Evolutionary conservation across 2,797 vertebrate species (phyloP).

Genomic region (Threskiornis aethiopicus): DNA sequence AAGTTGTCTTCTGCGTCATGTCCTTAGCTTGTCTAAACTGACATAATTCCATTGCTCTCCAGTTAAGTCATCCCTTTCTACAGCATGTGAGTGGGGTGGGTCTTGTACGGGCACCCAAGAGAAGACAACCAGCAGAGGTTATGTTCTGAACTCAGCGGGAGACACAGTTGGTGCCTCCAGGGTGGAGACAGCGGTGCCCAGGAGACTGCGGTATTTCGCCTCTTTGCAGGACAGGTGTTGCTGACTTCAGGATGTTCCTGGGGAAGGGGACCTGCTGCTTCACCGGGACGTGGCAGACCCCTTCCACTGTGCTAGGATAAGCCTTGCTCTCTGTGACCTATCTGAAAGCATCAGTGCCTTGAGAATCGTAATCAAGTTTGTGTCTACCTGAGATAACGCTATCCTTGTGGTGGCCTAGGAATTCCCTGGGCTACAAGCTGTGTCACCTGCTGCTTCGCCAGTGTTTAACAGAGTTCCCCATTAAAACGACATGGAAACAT

Average conservation of each 20-base stretch:
- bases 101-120: background rate
- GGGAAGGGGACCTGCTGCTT: background rate
- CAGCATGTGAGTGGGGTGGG: background rate
- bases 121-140: background rate
- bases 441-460: background rate
- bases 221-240: background rate
- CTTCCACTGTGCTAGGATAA: background rate
- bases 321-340: background rate
- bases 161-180: background rate
- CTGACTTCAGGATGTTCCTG: background rate
- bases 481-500: background rate
- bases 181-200: background rate
- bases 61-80: background rate
- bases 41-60: background rate
- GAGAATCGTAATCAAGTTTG: background rate
- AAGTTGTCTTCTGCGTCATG: background rate
- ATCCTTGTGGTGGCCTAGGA: background rate
- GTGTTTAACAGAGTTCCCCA: background rate
- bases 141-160: background rate
- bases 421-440: background rate
- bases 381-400: background rate
- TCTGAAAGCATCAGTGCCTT: background rate
- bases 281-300: background rate
- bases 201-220: background rate
- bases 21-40: background rate